A percentile compares a stretch with the other conserved stretches of the same genome.
Evolutionary conservation across 2,888 invertebrate species (phyloP).

Genomic region (Ectropis crepuscularia): DNA sequence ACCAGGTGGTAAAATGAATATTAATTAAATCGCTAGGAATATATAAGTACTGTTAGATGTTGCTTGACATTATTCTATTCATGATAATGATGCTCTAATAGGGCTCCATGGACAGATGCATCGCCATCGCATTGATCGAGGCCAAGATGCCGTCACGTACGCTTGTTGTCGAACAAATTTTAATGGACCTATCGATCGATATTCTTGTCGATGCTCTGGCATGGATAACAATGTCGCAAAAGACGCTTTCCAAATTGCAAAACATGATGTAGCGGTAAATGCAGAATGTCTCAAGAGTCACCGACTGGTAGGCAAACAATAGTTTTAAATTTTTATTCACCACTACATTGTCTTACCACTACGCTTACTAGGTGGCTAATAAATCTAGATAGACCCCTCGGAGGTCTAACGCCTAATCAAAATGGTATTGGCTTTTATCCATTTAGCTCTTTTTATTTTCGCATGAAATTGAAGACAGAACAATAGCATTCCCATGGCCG

Average conservation of each 20-base stretch:
- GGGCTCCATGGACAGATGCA: slow-evolving; percentile 47
- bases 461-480: too few relatives aligned
- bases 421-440: too few relatives aligned
- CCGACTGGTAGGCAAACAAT: too few relatives aligned
- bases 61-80: slow-evolving; percentile 11
- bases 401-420: too few relatives aligned
- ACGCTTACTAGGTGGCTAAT: too few relatives aligned
- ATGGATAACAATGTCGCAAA: slow-evolving; percentile 50
- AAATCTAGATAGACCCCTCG: too few relatives aligned
- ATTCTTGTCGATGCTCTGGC: slow-evolving; percentile 51
- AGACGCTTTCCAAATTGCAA: slow-evolving; percentile 49
- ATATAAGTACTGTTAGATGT: slow-evolving; percentile 7
- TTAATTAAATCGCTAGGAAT: slow-evolving; percentile 22
- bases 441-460: too few relatives aligned
- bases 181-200: slow-evolving; percentile 58
- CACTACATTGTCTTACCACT: too few relatives aligned
- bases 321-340: too few relatives aligned
- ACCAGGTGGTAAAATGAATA: too few relatives aligned
- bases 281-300: too few relatives aligned
- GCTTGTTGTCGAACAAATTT: slow-evolving; percentile 64
- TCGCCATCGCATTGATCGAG: slow-evolving; percentile 47
- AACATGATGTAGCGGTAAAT: background rate
- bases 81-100: slow-evolving; percentile 41
- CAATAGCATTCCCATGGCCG: too few relatives aligned
- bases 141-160: slow-evolving; percentile 64